Percentiles rank a stretch among this genome's conserved stretches.
These are phyloP conservation scores for Rhyacichthys aspro DNA, from an alignment of 2,797 vertebrate species.

Conservation along the genomic window DNA sequence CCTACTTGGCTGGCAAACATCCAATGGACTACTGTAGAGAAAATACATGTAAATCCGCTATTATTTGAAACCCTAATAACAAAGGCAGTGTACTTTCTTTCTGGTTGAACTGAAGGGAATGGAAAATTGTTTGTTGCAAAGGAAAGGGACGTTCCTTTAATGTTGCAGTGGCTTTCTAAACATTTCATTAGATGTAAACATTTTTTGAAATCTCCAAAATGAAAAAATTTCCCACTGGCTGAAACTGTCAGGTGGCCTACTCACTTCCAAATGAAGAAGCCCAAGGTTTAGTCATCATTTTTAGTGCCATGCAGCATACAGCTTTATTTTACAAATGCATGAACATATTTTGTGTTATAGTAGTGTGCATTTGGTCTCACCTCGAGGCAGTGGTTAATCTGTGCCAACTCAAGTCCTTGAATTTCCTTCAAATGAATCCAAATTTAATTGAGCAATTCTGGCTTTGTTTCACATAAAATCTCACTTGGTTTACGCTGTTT, in stretches of 20 bases:
- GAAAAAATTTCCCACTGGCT: constrained; percentile 31
- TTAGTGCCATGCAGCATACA: constrained; percentile 19
- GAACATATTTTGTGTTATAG: constrained; percentile 58
- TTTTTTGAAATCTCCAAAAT: constrained; percentile 18
- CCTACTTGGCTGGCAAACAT: no score
- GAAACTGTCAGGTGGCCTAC: constrained; percentile 48
- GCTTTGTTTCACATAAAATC: constrained; percentile 39
- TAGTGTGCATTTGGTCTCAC: constrained; percentile 33
- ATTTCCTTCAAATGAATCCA: constrained; percentile 55
- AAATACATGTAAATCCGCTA: no score
- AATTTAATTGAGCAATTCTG: constrained; percentile 53
- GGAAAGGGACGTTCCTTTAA: no score
- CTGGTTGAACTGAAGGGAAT: no score
- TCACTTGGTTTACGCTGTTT: constrained; percentile 39
- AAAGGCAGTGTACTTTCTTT: no score
- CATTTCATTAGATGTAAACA: constrained; percentile 12
- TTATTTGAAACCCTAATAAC: no score
- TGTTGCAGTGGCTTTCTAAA: no score
- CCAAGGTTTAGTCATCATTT: constrained; percentile 22
- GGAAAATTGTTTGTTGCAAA: no score
- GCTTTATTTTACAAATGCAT: constrained; percentile 43
- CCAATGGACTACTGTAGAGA: no score
- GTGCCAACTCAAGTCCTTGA: constrained; percentile 61
- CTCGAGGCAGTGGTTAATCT: constrained; percentile 38
- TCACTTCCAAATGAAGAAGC: constrained; percentile 48